Base-by-base conservation (phyloP, 2,888 invertebrate genomes). In the Tetragnatha montana region DNA sequence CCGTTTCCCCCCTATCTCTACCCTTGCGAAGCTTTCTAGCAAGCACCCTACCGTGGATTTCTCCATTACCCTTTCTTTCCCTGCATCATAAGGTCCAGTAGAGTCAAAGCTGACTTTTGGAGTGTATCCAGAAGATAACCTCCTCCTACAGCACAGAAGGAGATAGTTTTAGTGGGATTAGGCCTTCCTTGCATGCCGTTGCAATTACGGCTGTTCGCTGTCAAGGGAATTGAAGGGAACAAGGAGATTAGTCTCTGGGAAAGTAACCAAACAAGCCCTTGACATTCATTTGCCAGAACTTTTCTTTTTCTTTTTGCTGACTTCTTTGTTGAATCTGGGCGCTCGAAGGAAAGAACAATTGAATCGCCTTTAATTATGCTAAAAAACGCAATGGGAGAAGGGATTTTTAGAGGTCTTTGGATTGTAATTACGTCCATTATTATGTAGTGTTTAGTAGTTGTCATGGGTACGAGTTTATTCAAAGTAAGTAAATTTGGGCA, bases 121-220 rank as follows among this genome's bases (percentile, higher is more conserved):
- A 88, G 78, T 79, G 49, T 60, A 73, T 88, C 88, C 88, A 88
- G 80, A 75, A 80, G 85, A 85, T 84, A 89, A 70, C 81, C 84
- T 89, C 81, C 81, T 89, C 71, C 75, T 85, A 81, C 81, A 81
- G 74, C 81, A 81, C 81, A 81, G 74, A 50, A 51, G 73, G 73
- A 76, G 68, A 81, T 85, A 60, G 81, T 85, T 89, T 89, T 89
- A 89, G 89, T 81, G 22, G 89, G 89, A 89, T 89, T 89, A 89
- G 84, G 12, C 85, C 81, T 35, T 35, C 35, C 84, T 21, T 73
- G 81, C 73, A 84, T 81, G 84, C 78, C 78, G 81, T 70, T 89
- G 81, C 89, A 89, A 89, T 89, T 89, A 89, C 85, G 80, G 47
- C 60, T 85, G 89, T 81, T 89, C 76, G 84, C 50, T 81, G 80